Evolutionary conservation across 2,888 invertebrate genomes (phyloP).

Genomic region (Argynnis bischoffii): DNA sequence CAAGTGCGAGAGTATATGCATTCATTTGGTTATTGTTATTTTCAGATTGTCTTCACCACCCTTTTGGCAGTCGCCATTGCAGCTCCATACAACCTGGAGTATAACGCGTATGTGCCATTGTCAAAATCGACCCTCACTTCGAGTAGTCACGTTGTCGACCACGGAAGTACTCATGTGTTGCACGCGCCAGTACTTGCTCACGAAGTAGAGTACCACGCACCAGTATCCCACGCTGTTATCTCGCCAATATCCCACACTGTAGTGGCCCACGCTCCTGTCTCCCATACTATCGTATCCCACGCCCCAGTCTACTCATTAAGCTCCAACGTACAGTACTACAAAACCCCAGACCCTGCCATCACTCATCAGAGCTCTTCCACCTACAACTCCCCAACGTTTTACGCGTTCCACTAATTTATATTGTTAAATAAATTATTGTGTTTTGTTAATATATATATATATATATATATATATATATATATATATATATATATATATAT

Average conservation of each 20-base stretch:
- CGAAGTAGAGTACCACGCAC: conserved; percentile 47
- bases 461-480: no score
- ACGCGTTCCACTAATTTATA: conserved; percentile 10
- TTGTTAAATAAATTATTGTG: conserved; percentile 14
- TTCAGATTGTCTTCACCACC: conserved; percentile 54
- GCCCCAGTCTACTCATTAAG: conserved; percentile 41
- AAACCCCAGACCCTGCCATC: conserved; percentile 67
- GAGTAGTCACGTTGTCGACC: conserved; percentile 58
- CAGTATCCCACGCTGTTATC: conserved; percentile 39
- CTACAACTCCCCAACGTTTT: conserved; percentile 51
- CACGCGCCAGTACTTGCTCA: conserved; percentile 43
- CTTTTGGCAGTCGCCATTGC: conserved; percentile 56
- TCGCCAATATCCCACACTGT: conserved; percentile 42
- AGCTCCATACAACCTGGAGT: conserved; percentile 53
- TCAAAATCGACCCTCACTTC: conserved; percentile 57
- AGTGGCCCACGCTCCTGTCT: conserved; percentile 36
- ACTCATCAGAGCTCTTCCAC: conserved; percentile 78
- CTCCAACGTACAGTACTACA: conserved; percentile 37
- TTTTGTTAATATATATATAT: no score
- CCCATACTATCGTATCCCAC: conserved; percentile 41
- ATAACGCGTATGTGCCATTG: conserved; percentile 50
- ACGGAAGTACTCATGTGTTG: conserved; percentile 56
- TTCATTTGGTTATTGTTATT: conserved; percentile 7
- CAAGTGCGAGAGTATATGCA: neutral
- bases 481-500: no score